phyloP scores from a whole-genome alignment of 1,140 invertebrate species.

The Dufourea novaeangliae region DNA sequence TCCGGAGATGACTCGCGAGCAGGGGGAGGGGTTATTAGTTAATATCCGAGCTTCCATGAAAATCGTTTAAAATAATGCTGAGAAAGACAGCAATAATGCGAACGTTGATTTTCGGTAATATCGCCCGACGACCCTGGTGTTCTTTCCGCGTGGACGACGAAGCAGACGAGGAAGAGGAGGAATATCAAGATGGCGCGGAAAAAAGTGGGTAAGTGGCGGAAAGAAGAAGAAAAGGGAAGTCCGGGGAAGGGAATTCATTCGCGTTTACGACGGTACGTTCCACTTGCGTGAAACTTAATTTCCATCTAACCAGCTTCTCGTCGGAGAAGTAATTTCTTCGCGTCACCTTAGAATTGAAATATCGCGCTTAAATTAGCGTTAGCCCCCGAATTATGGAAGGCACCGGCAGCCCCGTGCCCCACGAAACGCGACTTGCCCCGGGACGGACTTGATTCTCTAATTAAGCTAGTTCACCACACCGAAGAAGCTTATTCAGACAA shows the following conservation, averaged over 20 bases:
- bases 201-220: neutral
- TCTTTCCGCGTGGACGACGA: neutral
- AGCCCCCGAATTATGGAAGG: slow-evolving; percentile 12
- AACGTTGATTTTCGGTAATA: slow-evolving; percentile 36
- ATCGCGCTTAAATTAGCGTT: slow-evolving; percentile 43
- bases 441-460: slow-evolving; percentile 22
- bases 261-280: slow-evolving; percentile 17
- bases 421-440: neutral
- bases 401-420: too few species aligned
- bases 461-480: too few species aligned
- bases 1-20: neutral
- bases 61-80: neutral
- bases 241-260: slow-evolving; percentile 11
- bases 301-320: slow-evolving; percentile 40
- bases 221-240: neutral
- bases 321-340: slow-evolving; percentile 29
- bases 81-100: slow-evolving; percentile 14
- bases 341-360: slow-evolving; percentile 40
- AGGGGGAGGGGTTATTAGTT: slow-evolving; percentile 22
- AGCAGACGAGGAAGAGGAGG: neutral
- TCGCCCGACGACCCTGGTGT: too few species aligned
- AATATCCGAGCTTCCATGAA: slow-evolving; percentile 36
- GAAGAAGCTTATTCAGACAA: neutral
- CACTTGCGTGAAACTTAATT: slow-evolving; percentile 35
- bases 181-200: neutral